Base-by-base conservation (phyloP, 2,113 vertebrate genomes). In the Sapayoa aenigma region DNA sequence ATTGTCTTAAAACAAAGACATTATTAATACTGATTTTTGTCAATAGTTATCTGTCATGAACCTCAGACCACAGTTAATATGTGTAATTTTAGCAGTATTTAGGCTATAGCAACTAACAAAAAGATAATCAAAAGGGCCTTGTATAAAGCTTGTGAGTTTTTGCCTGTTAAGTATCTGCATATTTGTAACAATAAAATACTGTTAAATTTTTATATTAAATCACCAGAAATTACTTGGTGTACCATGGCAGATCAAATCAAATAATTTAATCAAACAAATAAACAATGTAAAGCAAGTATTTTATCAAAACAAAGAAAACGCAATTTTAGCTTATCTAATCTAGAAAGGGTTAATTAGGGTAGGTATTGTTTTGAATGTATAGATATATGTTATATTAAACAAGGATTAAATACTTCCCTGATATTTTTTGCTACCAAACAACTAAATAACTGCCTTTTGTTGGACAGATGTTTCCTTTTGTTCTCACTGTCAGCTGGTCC, bases 391-490 rank as follows among this genome's bases (percentile, higher is more conserved):
- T 31, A 31, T 33, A 31, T 62, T 44, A 72, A 53, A 52, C 2
- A 30, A 44, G 0, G 7, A 71, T 67, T 73, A 50, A 50, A 41
- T 77, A 56, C 2, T 78, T 62, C 5, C 18, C 4, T 25, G 7
- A 17, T 65, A 28, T 17, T 33, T 86, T 69, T 56, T 69, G 2
- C 18, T 23, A 1, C 21, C 28, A 84, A 67, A 15, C 3, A 75
- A 15, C 9, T 72, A 39, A 42, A n/a, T 41, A 73, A 35, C 12
- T 68, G 4, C 0, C 49, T 47, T 82, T 49, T 53, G 8, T 30
- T 14, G 10, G 21, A 11, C 13, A 50, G 3, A 0, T 58, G 20
- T 18, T 66, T 1, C 7, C 2, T 50, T 79, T 41, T n/a, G 17
- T 46, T 24, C 6, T 50, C 35, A 23, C 8, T 83, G 35, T 72